Evolutionary conservation across 2,113 vertebrate genomes (phyloP), one percentile per base, ranked within the genome.

Genomic region (Tetraodon nigroviridis): DNA sequence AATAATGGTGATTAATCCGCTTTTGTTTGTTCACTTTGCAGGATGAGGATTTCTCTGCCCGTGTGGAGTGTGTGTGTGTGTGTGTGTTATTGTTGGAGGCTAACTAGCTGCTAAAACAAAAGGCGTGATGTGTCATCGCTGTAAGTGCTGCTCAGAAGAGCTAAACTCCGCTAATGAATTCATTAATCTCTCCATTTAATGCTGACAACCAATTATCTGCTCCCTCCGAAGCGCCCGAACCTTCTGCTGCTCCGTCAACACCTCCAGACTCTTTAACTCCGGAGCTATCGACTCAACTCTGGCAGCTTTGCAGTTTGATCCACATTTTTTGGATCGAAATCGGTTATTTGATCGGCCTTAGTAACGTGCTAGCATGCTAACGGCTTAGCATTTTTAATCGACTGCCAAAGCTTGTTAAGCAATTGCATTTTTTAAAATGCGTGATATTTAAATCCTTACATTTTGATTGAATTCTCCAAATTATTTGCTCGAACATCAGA

Each of bases 1-100:
- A 37, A 12, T 37, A 11, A 37, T 8, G 1, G 91, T 94, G 94
- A 95, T 95, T 92, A 94, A 94, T 92, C 94, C 93, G 91, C 90
- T 91, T 90, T 44, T 89, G 78, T 93, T 88, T 89, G 88, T 87
- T 69, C 67, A 62, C 69, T 71, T 63, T 79, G 66, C 24, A 6
- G 69, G 71, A 85, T 79, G 68, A 79, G 79, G 61, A 72, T 44
- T 75, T 77, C 55, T 73, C 37, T 22, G 51, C 29, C 62, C 14
- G 16, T 66, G 75, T 80, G 75, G 74, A 71, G 14, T 53, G 54
- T 22, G 55, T 65, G 55, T 41, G 76, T 76, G 72, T 62, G 81
- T 69, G 86, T 81, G 81, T 85, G 79, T 86, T 84, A 84, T 87
- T 83, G 81, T 84, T 84, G 69, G 60, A 78, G 81, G 81, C 83